phyloP scores from a whole-genome alignment of 1,140 invertebrate species.

The Bathynomus jamesi region DNA sequence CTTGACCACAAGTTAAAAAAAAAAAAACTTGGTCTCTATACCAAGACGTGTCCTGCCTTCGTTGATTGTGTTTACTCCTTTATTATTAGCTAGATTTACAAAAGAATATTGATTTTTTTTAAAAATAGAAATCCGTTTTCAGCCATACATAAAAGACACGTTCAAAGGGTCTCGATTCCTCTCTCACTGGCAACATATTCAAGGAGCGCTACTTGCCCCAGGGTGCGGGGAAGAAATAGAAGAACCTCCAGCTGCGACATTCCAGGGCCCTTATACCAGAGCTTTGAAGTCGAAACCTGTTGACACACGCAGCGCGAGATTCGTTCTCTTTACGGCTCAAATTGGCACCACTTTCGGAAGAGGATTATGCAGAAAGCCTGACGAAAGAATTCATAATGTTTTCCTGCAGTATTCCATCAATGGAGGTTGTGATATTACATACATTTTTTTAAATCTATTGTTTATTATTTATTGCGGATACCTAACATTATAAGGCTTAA shows the following conservation, averaged over 20 bases:
- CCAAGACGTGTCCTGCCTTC: too few species aligned
- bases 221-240: constrained; percentile 40
- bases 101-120: too few species aligned
- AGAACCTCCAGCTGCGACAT: constrained; percentile 41
- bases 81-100: too few species aligned
- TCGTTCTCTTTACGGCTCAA: constrained; percentile 29
- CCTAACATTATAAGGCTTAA: too few species aligned
- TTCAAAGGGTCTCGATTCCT: constrained; percentile 39
- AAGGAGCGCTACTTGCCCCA: constrained; percentile 40
- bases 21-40: too few species aligned
- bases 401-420: constrained; percentile 31
- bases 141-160: constrained; percentile 43
- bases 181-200: constrained; percentile 41
- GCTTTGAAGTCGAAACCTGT: constrained; percentile 41
- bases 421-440: constrained; percentile 17
- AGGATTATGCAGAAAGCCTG: constrained; percentile 9
- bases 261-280: constrained; percentile 41
- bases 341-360: constrained; percentile 19
- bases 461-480: too few species aligned
- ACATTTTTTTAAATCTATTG: background rate
- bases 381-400: constrained; percentile 25
- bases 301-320: constrained; percentile 44
- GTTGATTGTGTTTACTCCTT: too few species aligned
- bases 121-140: too few species aligned
- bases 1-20: too few species aligned